Evolutionary conservation across 92 coral and sea anemone species (phyloP).

Genomic region (Zoanthus solanderi): DNA sequence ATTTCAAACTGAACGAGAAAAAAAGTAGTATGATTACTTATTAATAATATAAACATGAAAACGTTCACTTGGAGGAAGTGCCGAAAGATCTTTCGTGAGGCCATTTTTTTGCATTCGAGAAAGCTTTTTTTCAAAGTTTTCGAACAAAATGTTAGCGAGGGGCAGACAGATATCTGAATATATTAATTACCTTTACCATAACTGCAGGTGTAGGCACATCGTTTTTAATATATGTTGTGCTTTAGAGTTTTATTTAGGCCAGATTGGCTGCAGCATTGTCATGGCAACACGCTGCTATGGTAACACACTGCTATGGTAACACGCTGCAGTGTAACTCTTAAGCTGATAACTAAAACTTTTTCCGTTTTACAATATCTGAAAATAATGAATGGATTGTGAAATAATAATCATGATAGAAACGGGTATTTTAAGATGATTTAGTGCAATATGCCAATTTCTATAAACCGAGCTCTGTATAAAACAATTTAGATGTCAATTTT

Average conservation of each 20-base stretch:
- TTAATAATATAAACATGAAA: no score
- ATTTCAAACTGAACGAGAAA: no score
- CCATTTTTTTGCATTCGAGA: background rate
- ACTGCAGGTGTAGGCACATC: background rate
- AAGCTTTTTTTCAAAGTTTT: background rate
- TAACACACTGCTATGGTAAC: background rate
- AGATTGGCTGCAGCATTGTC: constrained; percentile 7
- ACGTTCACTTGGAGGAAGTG: no score
- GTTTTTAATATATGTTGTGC: background rate
- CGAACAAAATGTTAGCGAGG: background rate
- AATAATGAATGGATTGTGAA: background rate
- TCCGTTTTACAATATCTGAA: background rate
- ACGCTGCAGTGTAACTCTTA: background rate
- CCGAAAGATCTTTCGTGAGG: no score
- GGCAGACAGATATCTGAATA: background rate
- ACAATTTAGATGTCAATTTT: background rate
- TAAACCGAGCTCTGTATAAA: constrained; percentile 16
- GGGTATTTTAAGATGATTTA: constrained; percentile 1
- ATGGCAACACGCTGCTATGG: constrained; percentile 18
- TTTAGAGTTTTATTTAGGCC: constrained; percentile 28
- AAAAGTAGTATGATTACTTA: no score
- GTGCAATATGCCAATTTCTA: constrained; percentile 36
- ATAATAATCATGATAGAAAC: background rate
- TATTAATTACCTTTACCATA: background rate
- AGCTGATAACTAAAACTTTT: background rate